Base-by-base conservation (phyloP, 2,113 vertebrate species). In the Phocoena sinus region DNA sequence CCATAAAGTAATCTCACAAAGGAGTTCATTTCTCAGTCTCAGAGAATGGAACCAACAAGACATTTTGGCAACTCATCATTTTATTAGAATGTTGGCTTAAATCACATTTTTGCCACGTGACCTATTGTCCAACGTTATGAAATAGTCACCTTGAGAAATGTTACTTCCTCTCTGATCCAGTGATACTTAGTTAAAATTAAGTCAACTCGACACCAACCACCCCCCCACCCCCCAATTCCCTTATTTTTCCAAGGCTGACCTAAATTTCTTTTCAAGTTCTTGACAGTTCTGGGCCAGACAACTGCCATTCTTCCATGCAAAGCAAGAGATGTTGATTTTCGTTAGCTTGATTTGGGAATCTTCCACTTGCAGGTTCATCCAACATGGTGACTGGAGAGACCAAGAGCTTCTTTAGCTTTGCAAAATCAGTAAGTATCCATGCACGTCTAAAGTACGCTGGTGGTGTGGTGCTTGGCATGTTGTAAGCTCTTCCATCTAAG, bases 351-450 rank as follows among this genome's bases (percentile, higher is more conserved):
- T 11, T 62, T 90, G 87, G 53, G 79, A 87, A 70, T 97, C 82
- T 94, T 95, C 80, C 47, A 93, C 97, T 99, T 99, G 76, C 99
- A 99, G 99, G 99, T 97, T 99, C 99, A 28, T 99, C 99, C 98
- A 99, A 99, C 98, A 99, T 99, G 99, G 99, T 99, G 96, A 99
- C 99, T 81, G 99, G 99, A 97, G 99, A 99, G 98, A 99, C 99
- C 98, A 99, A 99, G 99, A 99, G 99, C 98, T 99, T 99, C 99
- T 99, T 99, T 98, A 99, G 99, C 98, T 99, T 99, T 98, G 99
- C 99, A 96, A 99, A 99, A 99, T 99, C 99, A 85, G 99, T 99
- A 99, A 99, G 99, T 99, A 97, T 96, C 93, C 67, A 0, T 10
- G 5, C 18, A 6, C 0, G 4, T 20, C 36, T 28, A 18, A 12